phyloP scores from a whole-genome alignment of 1,140 invertebrate species.

The Gyrodactylus bullatarudis region DNA sequence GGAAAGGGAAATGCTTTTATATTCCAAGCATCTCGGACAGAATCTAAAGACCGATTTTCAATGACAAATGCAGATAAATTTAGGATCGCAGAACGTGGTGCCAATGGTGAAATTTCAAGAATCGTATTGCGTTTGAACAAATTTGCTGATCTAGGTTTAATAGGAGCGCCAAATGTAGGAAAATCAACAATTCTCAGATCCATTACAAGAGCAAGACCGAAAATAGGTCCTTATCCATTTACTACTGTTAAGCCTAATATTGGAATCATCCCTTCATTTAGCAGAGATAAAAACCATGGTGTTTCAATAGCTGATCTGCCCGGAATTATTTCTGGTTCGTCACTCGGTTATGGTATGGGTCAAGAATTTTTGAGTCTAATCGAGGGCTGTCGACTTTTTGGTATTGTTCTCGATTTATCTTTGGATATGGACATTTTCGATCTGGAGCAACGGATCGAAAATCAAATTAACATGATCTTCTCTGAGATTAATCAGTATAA shows the following conservation, averaged over 20 bases:
- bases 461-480: neutral
- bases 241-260: slow-evolving; percentile 68
- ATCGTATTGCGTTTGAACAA: slow-evolving; percentile 41
- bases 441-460: neutral
- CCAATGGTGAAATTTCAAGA: slow-evolving; percentile 33
- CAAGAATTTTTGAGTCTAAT: neutral
- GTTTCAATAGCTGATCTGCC: neutral
- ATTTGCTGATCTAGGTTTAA: slow-evolving; percentile 67
- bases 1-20: slow-evolving; percentile 47
- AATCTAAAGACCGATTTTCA: slow-evolving; percentile 31
- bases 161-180: slow-evolving; percentile 78
- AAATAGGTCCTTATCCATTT: slow-evolving; percentile 73
- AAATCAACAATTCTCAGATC: slow-evolving; percentile 68
- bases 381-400: neutral
- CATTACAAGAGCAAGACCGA: slow-evolving; percentile 55
- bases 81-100: slow-evolving; percentile 49
- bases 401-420: neutral
- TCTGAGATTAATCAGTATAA: neutral
- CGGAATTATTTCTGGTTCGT: neutral
- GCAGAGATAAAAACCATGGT: neutral
- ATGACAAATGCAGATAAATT: slow-evolving; percentile 41
- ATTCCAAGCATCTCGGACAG: neutral
- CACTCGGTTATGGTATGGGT: neutral
- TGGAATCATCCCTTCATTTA: slow-evolving; percentile 46
- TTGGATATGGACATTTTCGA: neutral